Evolutionary conservation across 2,888 invertebrate genomes (phyloP), one percentile per base, ranked within the genome.

Genomic region (Tenthredo scrophulariae): DNA sequence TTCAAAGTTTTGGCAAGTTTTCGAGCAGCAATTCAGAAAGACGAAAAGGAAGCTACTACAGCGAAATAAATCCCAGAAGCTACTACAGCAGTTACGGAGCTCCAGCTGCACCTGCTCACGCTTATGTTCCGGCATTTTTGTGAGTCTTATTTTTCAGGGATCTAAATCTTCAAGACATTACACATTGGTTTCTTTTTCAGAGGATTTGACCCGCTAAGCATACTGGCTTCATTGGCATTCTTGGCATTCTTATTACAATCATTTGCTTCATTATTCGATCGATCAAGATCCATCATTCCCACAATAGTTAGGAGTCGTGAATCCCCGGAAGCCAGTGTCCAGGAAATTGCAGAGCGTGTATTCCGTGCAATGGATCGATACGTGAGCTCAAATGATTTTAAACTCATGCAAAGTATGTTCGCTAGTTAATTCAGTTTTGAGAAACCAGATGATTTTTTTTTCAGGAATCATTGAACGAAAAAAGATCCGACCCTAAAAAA

Each of bases 191-290:
- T 37, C 58, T 67, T 85, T 90, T 90, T 72, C 87, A 93, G 92
- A 77, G 89, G 92, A 50, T 92, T 93, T 84, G 93, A 93, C 87
- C 93, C 93, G n/a, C 90, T 93, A 79, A 92, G 92, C 82, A 89
- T 93, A 37, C 87, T 93, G 50, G 93, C 93, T 46, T 93, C 93
- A 7, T 87, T 93, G 26, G 93, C 93, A n/a, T 93, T 93, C 86
- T 87, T 93, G 79, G 93, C 93, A 40, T 93, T 93, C 87, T 85
- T 93, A n/a, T 85, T 93, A n/a, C 93, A 93, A 88, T 93, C 93
- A 0, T 91, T 93, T 50, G 90, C 91, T 18, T 90, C 92, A 10
- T 86, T 93, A 26, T 92, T 91, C 79, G 92, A 92, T 88, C 91
- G 91, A 85, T 92, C 92, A 37, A 89, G 92, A 87, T 92, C 92